These are phyloP conservation scores for Girardinichthys multiradiatus DNA, from an alignment of 2,113 vertebrate genomes.

Conservation along the genomic window DNA sequence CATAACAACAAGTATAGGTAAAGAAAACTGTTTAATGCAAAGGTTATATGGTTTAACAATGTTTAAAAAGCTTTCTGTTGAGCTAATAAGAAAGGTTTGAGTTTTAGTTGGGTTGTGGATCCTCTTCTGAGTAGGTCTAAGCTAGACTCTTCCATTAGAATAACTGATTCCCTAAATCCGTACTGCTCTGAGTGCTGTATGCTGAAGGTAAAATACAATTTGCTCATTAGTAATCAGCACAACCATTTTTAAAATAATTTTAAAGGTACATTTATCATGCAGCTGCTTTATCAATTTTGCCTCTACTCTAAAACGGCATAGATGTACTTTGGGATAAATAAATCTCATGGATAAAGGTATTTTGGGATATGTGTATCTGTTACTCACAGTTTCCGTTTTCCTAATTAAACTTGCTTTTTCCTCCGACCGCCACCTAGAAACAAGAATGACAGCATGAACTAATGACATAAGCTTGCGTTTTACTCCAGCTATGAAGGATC, in stretches of 20 bases:
- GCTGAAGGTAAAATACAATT: neutral
- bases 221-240: neutral
- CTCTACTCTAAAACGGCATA: neutral
- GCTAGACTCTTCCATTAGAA: too few species aligned
- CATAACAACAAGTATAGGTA: too few species aligned
- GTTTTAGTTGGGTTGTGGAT: too few species aligned
- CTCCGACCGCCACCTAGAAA: conserved; percentile 67
- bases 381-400: conserved; percentile 67
- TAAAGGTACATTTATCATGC: too few species aligned
- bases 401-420: conserved; percentile 70
- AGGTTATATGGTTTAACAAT: too few species aligned
- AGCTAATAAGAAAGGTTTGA: too few species aligned
- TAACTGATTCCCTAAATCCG: too few species aligned
- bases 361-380: neutral
- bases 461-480: neutral
- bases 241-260: too few species aligned
- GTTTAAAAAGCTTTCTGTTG: too few species aligned
- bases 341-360: neutral
- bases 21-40: too few species aligned
- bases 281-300: neutral
- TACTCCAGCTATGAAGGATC: too few species aligned
- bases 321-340: neutral
- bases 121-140: too few species aligned
- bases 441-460: neutral
- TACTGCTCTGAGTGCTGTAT: neutral